Evolutionary conservation across 2,797 vertebrate species (phyloP), one percentile per base, ranked within the genome.

Genomic region (Sarcophilus harrisii): DNA sequence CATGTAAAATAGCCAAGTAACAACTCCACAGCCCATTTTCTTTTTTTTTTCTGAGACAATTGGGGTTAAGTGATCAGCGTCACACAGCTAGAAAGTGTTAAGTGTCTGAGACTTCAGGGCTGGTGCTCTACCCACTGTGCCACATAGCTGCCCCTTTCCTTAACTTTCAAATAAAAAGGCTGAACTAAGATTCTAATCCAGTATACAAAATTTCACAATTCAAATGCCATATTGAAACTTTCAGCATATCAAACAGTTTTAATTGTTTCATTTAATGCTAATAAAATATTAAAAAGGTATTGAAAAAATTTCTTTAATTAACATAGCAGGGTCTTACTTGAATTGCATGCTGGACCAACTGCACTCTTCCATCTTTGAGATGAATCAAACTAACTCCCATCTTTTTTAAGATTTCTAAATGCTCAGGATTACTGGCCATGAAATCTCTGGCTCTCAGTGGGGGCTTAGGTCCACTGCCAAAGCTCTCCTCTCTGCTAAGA

Each of bases 331-430:
- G 90, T 95, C 98, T 99, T 98, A 99, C 99, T 99, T 99, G 99
- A 94, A 99, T 99, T 4, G 99, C 99, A 3, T 99, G 99, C 98
- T 99, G 99, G n/a, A 99, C 99, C 97, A 99, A 98, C 94, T 99
- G 99, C 94, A 99, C 99, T 97, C 99, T 98, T 97, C 99, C 99
- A 91, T 99, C 99, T 98, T 99, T 99, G 97, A 99, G 99, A 97
- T 99, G 99, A 97, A 99, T 99, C 96, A 99, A 99, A 97, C 99
- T 99, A 98, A 99, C 99, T 96, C 99, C 99, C 99, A 99, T 99
- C 98, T 99, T 99, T 98, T 99, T 99, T 98, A 99, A 98, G 97
- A 99, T 99, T 98, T 99, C 99, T 98, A 99, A 98, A 98, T 99
- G 99, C 98, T 99, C 99, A 38, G 99, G 99, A 98, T 99, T 99